Percentiles rank a stretch among this genome's conserved stretches.
These are phyloP conservation scores for Sorex maritimensis DNA, from an alignment of 2,797 vertebrate genomes.

Conservation along the genomic window DNA sequence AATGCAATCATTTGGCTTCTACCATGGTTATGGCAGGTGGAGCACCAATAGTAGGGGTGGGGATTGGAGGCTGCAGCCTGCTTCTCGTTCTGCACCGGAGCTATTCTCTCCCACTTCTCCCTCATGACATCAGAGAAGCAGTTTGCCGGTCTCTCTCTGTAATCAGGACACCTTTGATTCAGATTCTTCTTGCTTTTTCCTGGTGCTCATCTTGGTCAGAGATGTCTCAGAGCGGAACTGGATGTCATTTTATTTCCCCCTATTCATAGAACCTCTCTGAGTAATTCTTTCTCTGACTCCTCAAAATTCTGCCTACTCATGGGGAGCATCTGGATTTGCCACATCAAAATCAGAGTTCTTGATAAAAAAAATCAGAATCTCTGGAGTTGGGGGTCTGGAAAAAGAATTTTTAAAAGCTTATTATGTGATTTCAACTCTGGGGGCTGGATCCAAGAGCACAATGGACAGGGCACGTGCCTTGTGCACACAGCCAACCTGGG, in stretches of 20 bases:
- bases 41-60: neutral
- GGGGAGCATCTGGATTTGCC: neutral
- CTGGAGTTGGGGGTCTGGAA: neutral
- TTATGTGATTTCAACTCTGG: slow-evolving; percentile 14
- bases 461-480: no score
- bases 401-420: no score
- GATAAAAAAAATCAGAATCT: neutral
- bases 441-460: no score
- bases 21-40: neutral
- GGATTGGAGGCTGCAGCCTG: neutral
- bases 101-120: neutral
- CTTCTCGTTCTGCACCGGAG: neutral
- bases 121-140: neutral
- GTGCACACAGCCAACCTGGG: no score
- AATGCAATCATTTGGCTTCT: neutral
- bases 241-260: neutral
- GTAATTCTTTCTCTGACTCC: neutral
- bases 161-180: neutral
- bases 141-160: neutral
- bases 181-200: slow-evolving; percentile 3
- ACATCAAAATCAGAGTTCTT: neutral
- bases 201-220: neutral
- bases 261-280: neutral
- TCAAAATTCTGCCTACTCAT: neutral
- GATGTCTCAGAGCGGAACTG: neutral